A percentile compares a stretch with the other conserved stretches of the same genome.
Conservation (phyloP, 2,888 invertebrate species). For the Keiferia lycopersicella region DNA sequence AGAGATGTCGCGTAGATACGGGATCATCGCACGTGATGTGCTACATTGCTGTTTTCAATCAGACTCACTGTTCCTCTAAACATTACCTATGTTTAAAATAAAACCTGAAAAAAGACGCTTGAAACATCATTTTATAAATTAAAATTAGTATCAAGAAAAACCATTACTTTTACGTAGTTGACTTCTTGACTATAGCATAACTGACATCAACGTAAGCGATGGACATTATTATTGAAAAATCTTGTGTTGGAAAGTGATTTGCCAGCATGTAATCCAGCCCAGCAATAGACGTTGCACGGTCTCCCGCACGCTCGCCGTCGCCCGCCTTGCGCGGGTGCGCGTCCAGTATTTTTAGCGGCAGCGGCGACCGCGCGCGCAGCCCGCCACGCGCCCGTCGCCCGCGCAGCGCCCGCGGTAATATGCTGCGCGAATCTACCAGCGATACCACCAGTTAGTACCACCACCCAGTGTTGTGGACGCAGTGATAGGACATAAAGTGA, state of each 20-base stretch:
- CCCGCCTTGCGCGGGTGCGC: conserved; percentile 36
- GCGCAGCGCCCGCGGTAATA: conserved; percentile 29
- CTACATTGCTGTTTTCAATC: neutral
- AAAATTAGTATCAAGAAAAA: too few relatives aligned
- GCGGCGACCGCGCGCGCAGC: conserved; percentile 51
- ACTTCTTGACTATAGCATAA: too few relatives aligned
- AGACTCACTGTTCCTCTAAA: neutral
- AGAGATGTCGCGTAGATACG: neutral
- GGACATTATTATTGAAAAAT: too few relatives aligned
- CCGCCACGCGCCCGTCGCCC: conserved; percentile 27
- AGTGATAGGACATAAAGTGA: conserved; percentile 30
- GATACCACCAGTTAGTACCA: neutral
- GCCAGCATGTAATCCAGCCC: neutral
- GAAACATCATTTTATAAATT: too few relatives aligned
- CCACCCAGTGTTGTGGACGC: conserved; percentile 11
- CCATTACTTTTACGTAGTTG: too few relatives aligned
- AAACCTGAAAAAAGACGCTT: too few relatives aligned
- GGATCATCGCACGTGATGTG: neutral
- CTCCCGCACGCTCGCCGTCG: conserved; percentile 24
- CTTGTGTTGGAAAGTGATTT: neutral
- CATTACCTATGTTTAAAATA: too few relatives aligned
- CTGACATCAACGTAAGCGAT: too few relatives aligned
- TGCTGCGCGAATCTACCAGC: conserved; percentile 5
- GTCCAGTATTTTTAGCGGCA: conserved; percentile 68
- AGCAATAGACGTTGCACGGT: conserved; percentile 19